Conservation (phyloP, 2,797 vertebrate species). For the Sebastes hopkinsi region DNA sequence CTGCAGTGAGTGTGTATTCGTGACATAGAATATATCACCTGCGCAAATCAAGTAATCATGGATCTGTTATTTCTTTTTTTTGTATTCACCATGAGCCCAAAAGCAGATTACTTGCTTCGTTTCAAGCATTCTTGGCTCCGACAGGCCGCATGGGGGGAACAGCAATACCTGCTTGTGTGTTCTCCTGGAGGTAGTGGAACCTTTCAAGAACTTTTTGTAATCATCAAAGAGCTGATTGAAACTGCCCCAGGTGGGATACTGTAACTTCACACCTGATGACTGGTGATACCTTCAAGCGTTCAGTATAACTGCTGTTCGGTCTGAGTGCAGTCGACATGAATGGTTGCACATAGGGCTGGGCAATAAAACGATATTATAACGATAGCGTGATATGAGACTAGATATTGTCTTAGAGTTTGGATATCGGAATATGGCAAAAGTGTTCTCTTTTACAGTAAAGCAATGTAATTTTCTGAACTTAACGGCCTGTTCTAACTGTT, state of each 20-base stretch:
- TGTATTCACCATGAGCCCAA: constrained; percentile 9
- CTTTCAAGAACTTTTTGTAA: constrained; percentile 35
- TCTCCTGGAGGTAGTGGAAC: constrained; percentile 25
- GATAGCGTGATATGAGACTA: not conserved
- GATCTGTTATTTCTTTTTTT: not conserved
- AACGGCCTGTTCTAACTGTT: too few relatives aligned
- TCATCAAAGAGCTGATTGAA: constrained; percentile 38
- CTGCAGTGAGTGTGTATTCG: constrained; percentile 20
- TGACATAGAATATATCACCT: constrained; percentile 41
- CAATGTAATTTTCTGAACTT: too few relatives aligned
- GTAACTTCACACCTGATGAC: constrained; percentile 24
- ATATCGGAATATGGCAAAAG: too few relatives aligned
- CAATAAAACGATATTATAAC: not conserved
- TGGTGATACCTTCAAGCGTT: constrained; percentile 7
- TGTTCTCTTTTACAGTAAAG: too few relatives aligned
- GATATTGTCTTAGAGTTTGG: too few relatives aligned
- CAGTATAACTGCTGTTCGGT: not conserved
- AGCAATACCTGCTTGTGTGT: constrained; percentile 24
- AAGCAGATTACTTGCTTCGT: constrained; percentile 41
- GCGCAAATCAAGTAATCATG: constrained; percentile 44
- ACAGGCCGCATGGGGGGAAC: constrained; percentile 14
- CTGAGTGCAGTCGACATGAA: not conserved
- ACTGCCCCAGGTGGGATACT: constrained; percentile 32
- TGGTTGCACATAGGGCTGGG: not conserved
- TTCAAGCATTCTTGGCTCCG: constrained; percentile 40